Conservation (phyloP, 2,888 invertebrate species). For the Apotomis turbidana region DNA sequence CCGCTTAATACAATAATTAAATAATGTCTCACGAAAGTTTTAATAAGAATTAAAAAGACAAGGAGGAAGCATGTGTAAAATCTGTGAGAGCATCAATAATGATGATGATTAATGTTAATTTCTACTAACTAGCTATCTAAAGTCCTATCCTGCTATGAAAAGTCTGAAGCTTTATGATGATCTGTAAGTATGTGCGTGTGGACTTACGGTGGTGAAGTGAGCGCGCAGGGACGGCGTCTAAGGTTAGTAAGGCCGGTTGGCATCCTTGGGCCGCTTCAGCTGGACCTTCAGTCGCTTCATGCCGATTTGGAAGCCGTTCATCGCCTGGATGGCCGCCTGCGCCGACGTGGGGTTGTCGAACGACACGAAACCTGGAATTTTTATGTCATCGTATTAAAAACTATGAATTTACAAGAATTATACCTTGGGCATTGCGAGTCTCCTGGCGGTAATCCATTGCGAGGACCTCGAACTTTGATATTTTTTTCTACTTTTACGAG, state of each 20-base stretch:
- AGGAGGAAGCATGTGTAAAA: no score
- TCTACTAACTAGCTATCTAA: no score
- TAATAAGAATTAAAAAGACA: no score
- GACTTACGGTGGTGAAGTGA: slow-evolving; percentile 63
- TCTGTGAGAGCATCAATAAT: neutral
- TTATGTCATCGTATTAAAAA: neutral
- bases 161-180: no score
- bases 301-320: slow-evolving; percentile 99
- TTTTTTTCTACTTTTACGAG: no score
- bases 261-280: slow-evolving; percentile 99
- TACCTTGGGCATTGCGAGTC: no score
- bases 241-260: slow-evolving; percentile 98
- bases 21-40: no score
- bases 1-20: no score
- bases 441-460: no score
- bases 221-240: slow-evolving; percentile 83
- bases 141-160: no score
- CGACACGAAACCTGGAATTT: slow-evolving; percentile 96
- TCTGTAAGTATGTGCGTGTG: neutral
- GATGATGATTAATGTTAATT: neutral
- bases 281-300: slow-evolving; percentile 99
- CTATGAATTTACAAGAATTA: no score
- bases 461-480: no score
- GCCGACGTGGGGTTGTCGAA: slow-evolving; percentile 99
- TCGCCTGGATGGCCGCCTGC: slow-evolving; percentile 99